Evolutionary conservation across 2,113 vertebrate species (phyloP).

Genomic region (Oenanthe melanoleuca): DNA sequence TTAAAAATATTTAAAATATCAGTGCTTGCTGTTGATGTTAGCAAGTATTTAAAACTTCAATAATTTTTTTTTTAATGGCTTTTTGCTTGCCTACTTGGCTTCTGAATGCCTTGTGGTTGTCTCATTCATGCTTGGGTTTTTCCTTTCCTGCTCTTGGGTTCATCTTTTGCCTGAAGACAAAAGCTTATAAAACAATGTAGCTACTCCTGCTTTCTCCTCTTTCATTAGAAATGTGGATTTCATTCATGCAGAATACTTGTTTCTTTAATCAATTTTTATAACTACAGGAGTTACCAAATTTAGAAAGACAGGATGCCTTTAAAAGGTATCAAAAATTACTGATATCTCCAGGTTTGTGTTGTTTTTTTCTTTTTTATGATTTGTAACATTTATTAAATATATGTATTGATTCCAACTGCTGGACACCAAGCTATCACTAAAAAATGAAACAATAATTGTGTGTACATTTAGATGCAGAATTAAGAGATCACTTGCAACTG

Average conservation of each 20-base stretch:
- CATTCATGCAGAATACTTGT: background rate
- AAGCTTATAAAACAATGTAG: background rate
- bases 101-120: background rate
- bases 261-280: background rate
- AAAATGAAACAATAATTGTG: background rate
- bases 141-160: background rate
- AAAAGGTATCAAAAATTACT: background rate
- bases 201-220: background rate
- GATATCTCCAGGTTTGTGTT: fast-evolving
- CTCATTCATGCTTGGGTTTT: background rate
- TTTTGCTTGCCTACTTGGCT: background rate
- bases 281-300: background rate
- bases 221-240: background rate
- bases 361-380: too few species aligned
- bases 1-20: background rate
- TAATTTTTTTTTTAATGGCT: background rate
- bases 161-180: background rate
- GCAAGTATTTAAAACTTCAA: background rate
- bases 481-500: background rate
- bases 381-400: background rate
- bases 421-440: background rate
- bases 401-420: background rate
- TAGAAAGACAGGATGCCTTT: background rate
- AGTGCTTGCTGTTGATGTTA: background rate
- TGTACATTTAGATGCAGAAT: background rate